Conservation (phyloP, 2,797 vertebrate genomes). For the Gambelia wislizenii region DNA sequence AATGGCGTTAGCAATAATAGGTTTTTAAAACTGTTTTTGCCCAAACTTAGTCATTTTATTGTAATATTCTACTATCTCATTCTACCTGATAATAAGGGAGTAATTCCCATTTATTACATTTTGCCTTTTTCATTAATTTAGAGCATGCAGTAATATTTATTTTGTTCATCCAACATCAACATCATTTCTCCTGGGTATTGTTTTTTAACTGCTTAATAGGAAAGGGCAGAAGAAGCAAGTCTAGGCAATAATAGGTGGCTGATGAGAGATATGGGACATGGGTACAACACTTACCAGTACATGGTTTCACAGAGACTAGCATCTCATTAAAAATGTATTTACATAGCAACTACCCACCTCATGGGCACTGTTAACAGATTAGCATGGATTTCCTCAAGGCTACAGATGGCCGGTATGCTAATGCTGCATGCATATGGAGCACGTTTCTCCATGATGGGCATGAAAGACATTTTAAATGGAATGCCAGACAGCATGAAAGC, state of each 20-base stretch:
- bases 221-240: slow-evolving; percentile 21
- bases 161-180: slow-evolving; percentile 3
- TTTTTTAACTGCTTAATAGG: slow-evolving; percentile 2
- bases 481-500: background rate
- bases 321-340: background rate
- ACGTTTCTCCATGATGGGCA: background rate
- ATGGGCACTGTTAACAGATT: background rate
- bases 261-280: background rate
- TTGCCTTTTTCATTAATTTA: slow-evolving; percentile 62
- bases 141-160: background rate
- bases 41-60: slow-evolving; percentile 53
- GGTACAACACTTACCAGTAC: background rate
- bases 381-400: background rate
- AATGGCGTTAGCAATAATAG: slow-evolving; percentile 63
- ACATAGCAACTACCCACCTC: background rate
- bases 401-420: background rate
- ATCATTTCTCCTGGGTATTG: slow-evolving; percentile 11
- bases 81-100: slow-evolving; percentile 47
- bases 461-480: background rate
- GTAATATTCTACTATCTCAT: slow-evolving; percentile 54
- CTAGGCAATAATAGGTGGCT: background rate
- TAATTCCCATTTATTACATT: slow-evolving; percentile 52
- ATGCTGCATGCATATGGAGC: background rate
- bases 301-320: background rate
- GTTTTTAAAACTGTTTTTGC: slow-evolving; percentile 52